A percentile compares a stretch with the other conserved stretches of the same genome.
Evolutionary conservation across 1,140 invertebrate genomes (phyloP).

Genomic region (Bombus vancouverensis): DNA sequence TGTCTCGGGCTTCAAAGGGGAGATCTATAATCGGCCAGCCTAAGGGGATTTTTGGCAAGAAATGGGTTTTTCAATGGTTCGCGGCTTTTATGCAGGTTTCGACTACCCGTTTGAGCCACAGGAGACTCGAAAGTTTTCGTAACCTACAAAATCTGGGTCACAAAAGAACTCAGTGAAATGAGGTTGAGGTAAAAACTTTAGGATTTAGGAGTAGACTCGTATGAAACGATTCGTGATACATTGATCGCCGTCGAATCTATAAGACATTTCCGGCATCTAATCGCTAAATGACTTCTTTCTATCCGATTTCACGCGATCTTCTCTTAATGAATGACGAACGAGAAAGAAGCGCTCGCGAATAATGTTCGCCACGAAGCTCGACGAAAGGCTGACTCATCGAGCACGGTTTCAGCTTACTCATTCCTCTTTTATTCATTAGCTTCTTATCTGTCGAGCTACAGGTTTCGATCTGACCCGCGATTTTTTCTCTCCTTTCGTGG

Average conservation of each 20-base stretch:
- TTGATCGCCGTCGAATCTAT: too few relatives aligned
- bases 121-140: background rate
- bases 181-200: too few relatives aligned
- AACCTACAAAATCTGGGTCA: background rate
- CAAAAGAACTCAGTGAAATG: too few relatives aligned
- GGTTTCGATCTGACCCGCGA: constrained; percentile 58
- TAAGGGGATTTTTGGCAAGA: background rate
- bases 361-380: constrained; percentile 59
- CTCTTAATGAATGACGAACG: background rate
- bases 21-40: background rate
- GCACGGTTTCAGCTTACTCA: constrained; percentile 73
- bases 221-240: too few relatives aligned
- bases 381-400: constrained; percentile 64
- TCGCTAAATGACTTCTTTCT: constrained; percentile 12
- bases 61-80: background rate
- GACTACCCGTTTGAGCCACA: background rate
- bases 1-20: constrained; percentile 8
- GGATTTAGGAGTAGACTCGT: too few relatives aligned
- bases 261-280: background rate
- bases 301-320: constrained; percentile 9
- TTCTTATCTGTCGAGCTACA: constrained; percentile 69
- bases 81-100: background rate
- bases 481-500: constrained; percentile 18
- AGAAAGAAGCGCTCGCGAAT: constrained; percentile 51
- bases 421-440: constrained; percentile 76